phyloP scores from a whole-genome alignment of 2,113 vertebrate species.

The Mesoclemmys tuberculata region DNA sequence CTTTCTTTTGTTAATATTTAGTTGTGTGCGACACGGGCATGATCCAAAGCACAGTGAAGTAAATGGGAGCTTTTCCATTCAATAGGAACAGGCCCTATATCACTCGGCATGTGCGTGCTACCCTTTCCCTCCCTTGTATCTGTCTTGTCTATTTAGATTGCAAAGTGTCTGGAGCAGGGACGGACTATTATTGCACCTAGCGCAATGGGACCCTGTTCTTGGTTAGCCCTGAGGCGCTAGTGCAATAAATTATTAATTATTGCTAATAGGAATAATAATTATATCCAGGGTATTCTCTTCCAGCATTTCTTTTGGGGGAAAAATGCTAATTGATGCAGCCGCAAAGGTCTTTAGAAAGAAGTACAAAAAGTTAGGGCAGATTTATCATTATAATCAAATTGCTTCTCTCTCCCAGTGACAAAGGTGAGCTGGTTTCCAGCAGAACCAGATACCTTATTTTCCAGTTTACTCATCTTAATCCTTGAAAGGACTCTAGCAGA shows the following conservation, averaged over 20 bases:
- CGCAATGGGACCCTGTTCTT: not conserved
- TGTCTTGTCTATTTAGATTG: not conserved
- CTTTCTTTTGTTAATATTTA: not conserved
- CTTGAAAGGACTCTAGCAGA: not conserved
- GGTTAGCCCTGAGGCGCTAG: not conserved
- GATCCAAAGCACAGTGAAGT: not conserved
- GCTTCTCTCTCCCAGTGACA: not conserved
- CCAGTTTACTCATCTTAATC: not conserved
- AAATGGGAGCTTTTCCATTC: not conserved
- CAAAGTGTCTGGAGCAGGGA: not conserved
- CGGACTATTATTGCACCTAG: not conserved
- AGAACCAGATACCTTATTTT: conserved; percentile 8
- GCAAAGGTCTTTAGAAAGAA: accelerated
- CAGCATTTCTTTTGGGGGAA: not conserved
- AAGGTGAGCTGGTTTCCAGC: not conserved
- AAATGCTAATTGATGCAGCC: not conserved
- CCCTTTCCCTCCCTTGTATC: not conserved
- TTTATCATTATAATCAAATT: not conserved
- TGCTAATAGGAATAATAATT: not conserved
- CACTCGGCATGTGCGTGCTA: not conserved
- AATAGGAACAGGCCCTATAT: not conserved
- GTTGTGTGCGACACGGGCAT: not conserved
- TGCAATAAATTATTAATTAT: not conserved
- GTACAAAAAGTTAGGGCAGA: not conserved
- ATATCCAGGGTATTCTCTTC: not conserved